These are phyloP conservation scores for Linnaemya tessellans DNA, from an alignment of 2,888 invertebrate species.

Conservation along the genomic window DNA sequence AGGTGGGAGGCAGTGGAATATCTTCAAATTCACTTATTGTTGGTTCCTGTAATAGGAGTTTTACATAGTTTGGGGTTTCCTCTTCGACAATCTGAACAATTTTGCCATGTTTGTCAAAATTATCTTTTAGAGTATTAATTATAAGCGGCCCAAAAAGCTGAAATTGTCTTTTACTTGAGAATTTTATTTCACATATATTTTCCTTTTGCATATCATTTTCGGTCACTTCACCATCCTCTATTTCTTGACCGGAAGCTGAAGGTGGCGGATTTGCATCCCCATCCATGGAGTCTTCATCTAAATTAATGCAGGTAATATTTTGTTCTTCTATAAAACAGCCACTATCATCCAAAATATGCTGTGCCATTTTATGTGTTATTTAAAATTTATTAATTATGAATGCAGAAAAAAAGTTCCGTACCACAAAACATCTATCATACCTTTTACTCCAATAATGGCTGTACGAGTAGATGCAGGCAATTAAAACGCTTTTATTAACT, in stretches of 20 bases:
- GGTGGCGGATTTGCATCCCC: background rate
- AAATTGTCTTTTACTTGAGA: slow-evolving; percentile 52
- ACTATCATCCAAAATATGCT: too few species aligned
- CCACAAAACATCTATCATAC: background rate
- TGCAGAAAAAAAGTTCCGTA: too few species aligned
- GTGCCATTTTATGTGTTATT: too few species aligned
- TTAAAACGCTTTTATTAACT: slow-evolving; percentile 31
- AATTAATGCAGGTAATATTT: background rate
- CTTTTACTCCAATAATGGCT: slow-evolving; percentile 36
- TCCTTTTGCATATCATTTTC: slow-evolving; percentile 52
- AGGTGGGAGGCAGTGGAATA: slow-evolving; percentile 28
- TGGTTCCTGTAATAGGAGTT: slow-evolving; percentile 26
- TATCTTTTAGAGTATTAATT: slow-evolving; percentile 54
- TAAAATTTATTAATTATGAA: too few species aligned
- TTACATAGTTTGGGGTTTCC: background rate
- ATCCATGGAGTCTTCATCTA: background rate
- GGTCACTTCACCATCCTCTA: slow-evolving; percentile 72
- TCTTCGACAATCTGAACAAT: slow-evolving; percentile 22
- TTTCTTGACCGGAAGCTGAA: slow-evolving; percentile 23
- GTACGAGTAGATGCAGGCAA: slow-evolving; percentile 30
- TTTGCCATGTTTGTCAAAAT: slow-evolving; percentile 15
- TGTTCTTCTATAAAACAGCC: too few species aligned
- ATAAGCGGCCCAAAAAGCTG: slow-evolving; percentile 61
- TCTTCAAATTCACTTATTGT: background rate
- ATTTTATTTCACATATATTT: slow-evolving; percentile 67